Evolutionary conservation across 2,113 vertebrate genomes (phyloP).

Genomic region (Nannospalax galili): DNA sequence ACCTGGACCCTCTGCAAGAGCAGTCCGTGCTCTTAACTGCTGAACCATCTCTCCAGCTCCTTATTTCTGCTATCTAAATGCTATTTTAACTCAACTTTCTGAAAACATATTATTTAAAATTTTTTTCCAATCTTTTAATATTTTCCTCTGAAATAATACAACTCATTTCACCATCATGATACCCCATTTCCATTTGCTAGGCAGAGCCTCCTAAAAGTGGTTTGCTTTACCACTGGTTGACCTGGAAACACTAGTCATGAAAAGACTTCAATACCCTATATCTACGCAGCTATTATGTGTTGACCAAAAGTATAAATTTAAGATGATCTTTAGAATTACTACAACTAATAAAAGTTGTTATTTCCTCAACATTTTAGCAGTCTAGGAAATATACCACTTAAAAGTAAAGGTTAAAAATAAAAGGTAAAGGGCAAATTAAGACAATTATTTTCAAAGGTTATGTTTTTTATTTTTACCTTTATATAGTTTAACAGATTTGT

Average conservation of each 20-base stretch:
- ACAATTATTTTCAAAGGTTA: background rate
- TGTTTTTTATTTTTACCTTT: background rate
- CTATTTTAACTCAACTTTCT: background rate
- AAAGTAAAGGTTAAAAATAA: background rate
- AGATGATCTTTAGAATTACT: background rate
- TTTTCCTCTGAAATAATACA: background rate
- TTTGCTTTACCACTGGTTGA: background rate
- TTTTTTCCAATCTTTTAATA: background rate
- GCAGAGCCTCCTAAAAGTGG: background rate
- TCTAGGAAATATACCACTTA: background rate
- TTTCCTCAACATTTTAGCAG: background rate
- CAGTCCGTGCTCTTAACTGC: too few species aligned
- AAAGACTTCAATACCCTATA: fast-evolving
- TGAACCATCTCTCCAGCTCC: too few species aligned
- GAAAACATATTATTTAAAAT: background rate
- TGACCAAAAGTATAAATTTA: background rate
- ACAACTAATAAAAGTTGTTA: background rate
- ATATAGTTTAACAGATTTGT: background rate
- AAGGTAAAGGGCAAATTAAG: background rate
- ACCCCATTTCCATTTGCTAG: background rate
- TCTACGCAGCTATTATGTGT: background rate
- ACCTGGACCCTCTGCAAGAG: too few species aligned
- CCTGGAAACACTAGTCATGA: background rate
- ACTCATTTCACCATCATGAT: background rate
- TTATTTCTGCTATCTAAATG: background rate